Conservation (phyloP, 2,113 vertebrate species). For the Anser cygnoides region DNA sequence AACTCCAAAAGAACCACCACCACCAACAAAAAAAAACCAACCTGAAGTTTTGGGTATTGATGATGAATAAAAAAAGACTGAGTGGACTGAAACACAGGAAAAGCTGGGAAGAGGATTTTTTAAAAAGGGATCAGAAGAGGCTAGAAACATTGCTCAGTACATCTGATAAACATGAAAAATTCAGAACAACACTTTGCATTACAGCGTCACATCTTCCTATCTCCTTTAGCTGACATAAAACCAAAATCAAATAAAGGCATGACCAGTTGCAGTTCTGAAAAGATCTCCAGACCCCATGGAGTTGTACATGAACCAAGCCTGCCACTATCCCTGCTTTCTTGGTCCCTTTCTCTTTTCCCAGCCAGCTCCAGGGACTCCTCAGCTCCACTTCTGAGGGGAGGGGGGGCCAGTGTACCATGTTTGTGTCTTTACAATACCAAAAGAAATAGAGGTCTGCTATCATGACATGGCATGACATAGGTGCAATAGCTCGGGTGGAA, state of each 20-base stretch:
- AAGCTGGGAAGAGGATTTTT: background rate
- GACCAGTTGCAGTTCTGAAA: background rate
- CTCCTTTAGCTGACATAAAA: background rate
- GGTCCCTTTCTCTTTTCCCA: background rate
- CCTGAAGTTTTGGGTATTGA: background rate
- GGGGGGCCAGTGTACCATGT: background rate
- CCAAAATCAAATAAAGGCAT: background rate
- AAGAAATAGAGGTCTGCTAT: background rate
- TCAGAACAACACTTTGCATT: background rate
- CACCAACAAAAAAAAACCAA: too few relatives aligned
- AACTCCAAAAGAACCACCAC: background rate
- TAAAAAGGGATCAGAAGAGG: background rate
- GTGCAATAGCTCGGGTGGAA: background rate
- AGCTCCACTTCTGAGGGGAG: background rate
- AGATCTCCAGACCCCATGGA: background rate
- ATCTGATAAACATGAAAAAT: background rate
- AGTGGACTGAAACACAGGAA: background rate
- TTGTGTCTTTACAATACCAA: background rate
- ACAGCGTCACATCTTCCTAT: background rate
- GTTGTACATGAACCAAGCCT: rapidly evolving
- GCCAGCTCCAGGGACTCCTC: background rate
- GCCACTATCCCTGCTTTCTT: background rate
- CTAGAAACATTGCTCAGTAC: background rate
- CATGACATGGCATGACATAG: background rate
- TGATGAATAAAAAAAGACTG: background rate